Evolutionary conservation across 2,888 invertebrate genomes (phyloP).

Genomic region (Agriotes lineatus): DNA sequence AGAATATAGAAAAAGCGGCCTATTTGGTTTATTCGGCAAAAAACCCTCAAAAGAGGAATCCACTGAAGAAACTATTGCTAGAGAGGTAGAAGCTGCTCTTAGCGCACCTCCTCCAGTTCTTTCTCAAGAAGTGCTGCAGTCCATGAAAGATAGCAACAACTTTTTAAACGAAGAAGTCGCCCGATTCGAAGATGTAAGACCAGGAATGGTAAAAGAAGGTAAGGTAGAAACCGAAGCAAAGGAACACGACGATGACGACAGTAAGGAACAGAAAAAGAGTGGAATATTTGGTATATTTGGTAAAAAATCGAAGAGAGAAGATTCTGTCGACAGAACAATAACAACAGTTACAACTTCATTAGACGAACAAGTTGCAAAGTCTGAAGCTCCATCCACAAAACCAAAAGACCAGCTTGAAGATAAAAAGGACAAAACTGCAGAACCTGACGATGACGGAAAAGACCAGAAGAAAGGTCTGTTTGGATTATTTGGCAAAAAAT

Average conservation of each 20-base stretch:
- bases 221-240: constrained; percentile 32
- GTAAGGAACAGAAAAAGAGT: constrained; percentile 37
- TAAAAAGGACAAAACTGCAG: neutral
- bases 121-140: constrained; percentile 34
- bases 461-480: constrained; percentile 40
- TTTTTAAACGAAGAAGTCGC: constrained; percentile 47
- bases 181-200: constrained; percentile 45
- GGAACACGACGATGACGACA: constrained; percentile 19
- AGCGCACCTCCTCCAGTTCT: neutral
- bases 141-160: constrained; percentile 42
- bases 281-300: constrained; percentile 50
- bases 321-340: constrained; percentile 32
- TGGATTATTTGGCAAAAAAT: constrained; percentile 51
- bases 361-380: constrained; percentile 46
- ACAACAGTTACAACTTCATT: constrained; percentile 6
- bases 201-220: neutral
- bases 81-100: constrained; percentile 1
- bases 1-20: constrained; percentile 37
- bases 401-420: neutral
- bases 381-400: constrained; percentile 35
- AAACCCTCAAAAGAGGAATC: neutral
- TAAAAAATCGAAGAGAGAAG: constrained; percentile 46
- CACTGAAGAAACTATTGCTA: neutral
- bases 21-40: too few species aligned
- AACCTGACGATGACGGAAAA: neutral